Evolutionary conservation across 2,888 invertebrate genomes (phyloP).

Genomic region (Ernsta delagoae): DNA sequence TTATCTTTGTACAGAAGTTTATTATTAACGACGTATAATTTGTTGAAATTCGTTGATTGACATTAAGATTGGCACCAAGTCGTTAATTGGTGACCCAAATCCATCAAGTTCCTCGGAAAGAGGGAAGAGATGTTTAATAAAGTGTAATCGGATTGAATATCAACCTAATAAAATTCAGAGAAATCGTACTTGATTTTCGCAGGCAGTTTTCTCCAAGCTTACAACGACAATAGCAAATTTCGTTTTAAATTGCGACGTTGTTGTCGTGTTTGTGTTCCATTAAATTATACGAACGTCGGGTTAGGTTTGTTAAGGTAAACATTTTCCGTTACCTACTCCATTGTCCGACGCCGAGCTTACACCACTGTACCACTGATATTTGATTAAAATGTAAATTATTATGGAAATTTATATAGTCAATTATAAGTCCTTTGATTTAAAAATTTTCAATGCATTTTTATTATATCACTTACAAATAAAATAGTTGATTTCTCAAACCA

Average conservation of each 20-base stretch:
- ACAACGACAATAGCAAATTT: conserved; percentile 56
- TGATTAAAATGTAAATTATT: conserved; percentile 54
- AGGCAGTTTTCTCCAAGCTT: conserved; percentile 47
- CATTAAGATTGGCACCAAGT: conserved; percentile 33
- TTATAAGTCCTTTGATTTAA: conserved; percentile 5
- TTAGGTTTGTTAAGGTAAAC: conserved; percentile 64
- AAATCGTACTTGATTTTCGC: conserved; percentile 39
- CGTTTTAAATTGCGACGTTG: conserved; percentile 61
- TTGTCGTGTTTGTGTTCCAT: conserved; percentile 66
- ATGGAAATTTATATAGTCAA: conserved; percentile 28
- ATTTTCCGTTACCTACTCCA: conserved; percentile 61
- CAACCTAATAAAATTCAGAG: conserved; percentile 27
- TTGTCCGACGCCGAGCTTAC: conserved; percentile 55
- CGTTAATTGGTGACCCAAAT: conserved; percentile 35
- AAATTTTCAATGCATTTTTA: not conserved
- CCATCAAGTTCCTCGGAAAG: conserved; percentile 23
- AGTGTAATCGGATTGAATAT: conserved; percentile 31
- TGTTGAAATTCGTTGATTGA: conserved; percentile 27
- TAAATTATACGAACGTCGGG: conserved; percentile 65
- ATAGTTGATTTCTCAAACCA: not conserved
- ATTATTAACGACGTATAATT: conserved; percentile 23
- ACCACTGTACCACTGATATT: conserved; percentile 51
- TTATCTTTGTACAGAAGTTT: conserved; percentile 17
- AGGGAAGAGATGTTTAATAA: conserved; percentile 28
- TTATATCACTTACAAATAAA: too few species aligned